Evolutionary conservation across 2,888 invertebrate genomes (phyloP).

Genomic region (Drosophila colorata): DNA sequence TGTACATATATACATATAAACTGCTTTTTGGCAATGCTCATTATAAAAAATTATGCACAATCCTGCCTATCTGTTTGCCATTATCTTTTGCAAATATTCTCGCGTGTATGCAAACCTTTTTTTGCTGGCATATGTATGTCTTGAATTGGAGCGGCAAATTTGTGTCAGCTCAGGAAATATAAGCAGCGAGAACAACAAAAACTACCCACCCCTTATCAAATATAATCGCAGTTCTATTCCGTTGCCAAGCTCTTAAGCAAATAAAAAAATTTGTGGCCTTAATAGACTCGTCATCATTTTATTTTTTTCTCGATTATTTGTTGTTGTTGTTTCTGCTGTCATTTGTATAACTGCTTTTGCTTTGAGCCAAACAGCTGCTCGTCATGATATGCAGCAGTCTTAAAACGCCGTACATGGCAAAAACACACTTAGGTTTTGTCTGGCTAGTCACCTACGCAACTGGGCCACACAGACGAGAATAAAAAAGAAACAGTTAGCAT

Average conservation of each 20-base stretch:
- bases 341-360: slow-evolving; percentile 61
- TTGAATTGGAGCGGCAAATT: slow-evolving; percentile 25
- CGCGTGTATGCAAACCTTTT: slow-evolving; percentile 17
- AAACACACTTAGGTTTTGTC: slow-evolving; percentile 9
- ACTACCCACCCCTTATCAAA: slow-evolving; percentile 53
- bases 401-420: slow-evolving; percentile 1
- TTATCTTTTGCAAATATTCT: slow-evolving; percentile 20
- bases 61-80: slow-evolving; percentile 7
- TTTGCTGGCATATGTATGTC: neutral
- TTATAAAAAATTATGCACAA: slow-evolving; percentile 15
- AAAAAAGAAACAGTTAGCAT: neutral
- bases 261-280: slow-evolving; percentile 39
- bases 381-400: slow-evolving; percentile 52
- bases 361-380: slow-evolving; percentile 69
- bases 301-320: slow-evolving; percentile 11
- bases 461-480: slow-evolving; percentile 8
- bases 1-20: neutral
- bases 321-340: slow-evolving; percentile 41
- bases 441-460: slow-evolving; percentile 16
- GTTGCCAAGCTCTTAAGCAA: slow-evolving; percentile 41
- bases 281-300: slow-evolving; percentile 64
- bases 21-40: slow-evolving; percentile 1
- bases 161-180: slow-evolving; percentile 36
- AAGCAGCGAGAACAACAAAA: slow-evolving; percentile 20
- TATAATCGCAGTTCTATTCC: slow-evolving; percentile 49